Evolutionary conservation across 2,888 invertebrate genomes (phyloP).

Genomic region (Gastracanthus pulcherrimus): DNA sequence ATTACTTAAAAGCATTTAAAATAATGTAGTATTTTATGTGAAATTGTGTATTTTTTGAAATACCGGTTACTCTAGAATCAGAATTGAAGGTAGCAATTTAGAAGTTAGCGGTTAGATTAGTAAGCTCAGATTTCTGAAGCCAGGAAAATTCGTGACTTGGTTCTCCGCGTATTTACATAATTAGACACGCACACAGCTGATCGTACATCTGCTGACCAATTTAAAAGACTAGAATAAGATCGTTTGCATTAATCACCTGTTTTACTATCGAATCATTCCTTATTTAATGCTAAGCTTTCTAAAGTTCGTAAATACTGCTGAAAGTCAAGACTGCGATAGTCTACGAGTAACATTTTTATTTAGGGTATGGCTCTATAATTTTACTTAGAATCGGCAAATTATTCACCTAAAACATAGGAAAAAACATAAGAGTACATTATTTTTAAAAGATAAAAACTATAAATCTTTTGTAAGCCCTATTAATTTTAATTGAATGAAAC

Average conservation of each 20-base stretch:
- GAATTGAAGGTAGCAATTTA: slow-evolving; percentile 27
- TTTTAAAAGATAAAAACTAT: background rate
- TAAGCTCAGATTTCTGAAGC: slow-evolving; percentile 10
- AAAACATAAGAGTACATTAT: background rate
- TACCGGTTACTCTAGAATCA: background rate
- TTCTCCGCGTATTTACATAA: slow-evolving; percentile 32
- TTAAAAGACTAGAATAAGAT: slow-evolving; percentile 29
- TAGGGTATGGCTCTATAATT: background rate
- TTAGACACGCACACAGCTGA: slow-evolving; percentile 38
- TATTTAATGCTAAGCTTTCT: slow-evolving; percentile 20
- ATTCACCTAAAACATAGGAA: too few relatives aligned
- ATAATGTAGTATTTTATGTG: too few relatives aligned
- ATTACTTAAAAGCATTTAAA: too few relatives aligned
- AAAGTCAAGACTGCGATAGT: too few relatives aligned
- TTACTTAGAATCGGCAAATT: too few relatives aligned
- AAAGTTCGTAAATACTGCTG: background rate
- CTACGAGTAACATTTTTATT: background rate
- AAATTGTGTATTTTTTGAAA: background rate
- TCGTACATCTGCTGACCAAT: slow-evolving; percentile 36
- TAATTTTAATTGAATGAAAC: too few relatives aligned
- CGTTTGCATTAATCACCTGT: slow-evolving; percentile 31
- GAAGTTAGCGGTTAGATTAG: slow-evolving; percentile 11
- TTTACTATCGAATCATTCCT: slow-evolving; percentile 26
- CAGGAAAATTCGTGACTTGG: slow-evolving; percentile 44
- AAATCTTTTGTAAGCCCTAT: background rate